A percentile compares a stretch with the other conserved stretches of the same genome.
Conservation (phyloP, 1,140 invertebrate species). For the Megathymus violae region DNA sequence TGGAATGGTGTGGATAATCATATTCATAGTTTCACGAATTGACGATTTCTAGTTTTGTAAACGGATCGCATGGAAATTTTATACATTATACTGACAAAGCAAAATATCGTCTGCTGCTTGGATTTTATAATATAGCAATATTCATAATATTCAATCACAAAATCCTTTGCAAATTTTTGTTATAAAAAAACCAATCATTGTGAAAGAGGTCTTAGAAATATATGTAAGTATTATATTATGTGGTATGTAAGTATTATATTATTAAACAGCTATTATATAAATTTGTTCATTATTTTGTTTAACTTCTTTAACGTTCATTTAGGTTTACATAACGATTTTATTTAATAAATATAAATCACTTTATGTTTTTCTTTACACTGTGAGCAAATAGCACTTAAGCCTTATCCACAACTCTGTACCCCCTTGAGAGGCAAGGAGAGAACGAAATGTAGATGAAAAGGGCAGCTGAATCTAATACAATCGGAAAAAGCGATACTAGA, state of each 20-base stretch:
- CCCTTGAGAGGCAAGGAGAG: constrained; percentile 58
- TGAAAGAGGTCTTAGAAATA: too few species aligned
- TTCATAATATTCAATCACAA: too few species aligned
- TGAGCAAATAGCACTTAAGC: constrained; percentile 36
- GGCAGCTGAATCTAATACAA: constrained; percentile 82
- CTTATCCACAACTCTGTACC: constrained; percentile 61
- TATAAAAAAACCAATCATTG: background rate
- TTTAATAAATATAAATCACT: background rate
- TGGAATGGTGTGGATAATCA: constrained; percentile 80
- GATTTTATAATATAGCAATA: background rate
- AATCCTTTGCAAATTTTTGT: too few species aligned
- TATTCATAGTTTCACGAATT: constrained; percentile 79
- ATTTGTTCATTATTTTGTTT: background rate
- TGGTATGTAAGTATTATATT: too few species aligned
- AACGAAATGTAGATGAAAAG: constrained; percentile 82
- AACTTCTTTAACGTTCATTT: background rate
- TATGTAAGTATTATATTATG: too few species aligned
- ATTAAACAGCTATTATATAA: too few species aligned
- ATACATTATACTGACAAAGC: constrained; percentile 15
- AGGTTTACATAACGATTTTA: background rate
- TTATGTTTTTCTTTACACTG: background rate
- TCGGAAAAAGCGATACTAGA: constrained; percentile 77
- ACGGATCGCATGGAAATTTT: constrained; percentile 25
- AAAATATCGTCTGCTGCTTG: background rate
- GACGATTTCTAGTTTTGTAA: constrained; percentile 44